Evolutionary conservation across 2,113 vertebrate genomes (phyloP).

Genomic region (Vidua macroura): DNA sequence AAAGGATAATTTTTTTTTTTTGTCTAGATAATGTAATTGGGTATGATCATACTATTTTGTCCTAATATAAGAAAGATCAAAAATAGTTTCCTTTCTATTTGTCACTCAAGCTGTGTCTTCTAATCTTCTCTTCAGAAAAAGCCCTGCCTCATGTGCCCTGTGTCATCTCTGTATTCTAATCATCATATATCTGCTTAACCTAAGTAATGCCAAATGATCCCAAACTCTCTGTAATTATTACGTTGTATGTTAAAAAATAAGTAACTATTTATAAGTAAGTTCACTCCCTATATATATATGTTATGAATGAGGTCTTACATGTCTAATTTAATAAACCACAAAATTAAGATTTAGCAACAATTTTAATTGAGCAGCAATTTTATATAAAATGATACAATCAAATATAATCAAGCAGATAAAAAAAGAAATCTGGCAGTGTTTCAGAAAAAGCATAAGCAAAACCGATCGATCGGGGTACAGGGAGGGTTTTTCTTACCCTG

Average conservation of each 20-base stretch:
- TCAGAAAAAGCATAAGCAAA: background rate
- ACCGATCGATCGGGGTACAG: accelerated
- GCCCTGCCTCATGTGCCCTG: accelerated
- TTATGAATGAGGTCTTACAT: background rate
- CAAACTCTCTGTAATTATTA: background rate
- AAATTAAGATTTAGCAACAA: background rate
- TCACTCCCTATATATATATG: background rate
- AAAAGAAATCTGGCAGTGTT: background rate
- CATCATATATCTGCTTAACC: background rate
- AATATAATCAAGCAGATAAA: background rate
- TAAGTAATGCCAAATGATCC: background rate
- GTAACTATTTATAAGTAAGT: background rate
- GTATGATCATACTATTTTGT: background rate
- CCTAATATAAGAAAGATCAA: background rate
- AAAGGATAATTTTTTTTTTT: background rate
- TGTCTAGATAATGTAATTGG: background rate
- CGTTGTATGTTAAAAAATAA: background rate
- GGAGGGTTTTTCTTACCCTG: background rate
- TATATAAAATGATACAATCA: background rate
- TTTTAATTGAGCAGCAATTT: background rate
- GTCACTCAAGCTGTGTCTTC: background rate
- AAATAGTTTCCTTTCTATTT: background rate
- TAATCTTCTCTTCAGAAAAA: background rate
- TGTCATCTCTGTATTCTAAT: background rate
- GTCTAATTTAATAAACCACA: background rate